Base-by-base conservation (phyloP, 2,113 vertebrate genomes). In the Carlito syrichta region DNA sequence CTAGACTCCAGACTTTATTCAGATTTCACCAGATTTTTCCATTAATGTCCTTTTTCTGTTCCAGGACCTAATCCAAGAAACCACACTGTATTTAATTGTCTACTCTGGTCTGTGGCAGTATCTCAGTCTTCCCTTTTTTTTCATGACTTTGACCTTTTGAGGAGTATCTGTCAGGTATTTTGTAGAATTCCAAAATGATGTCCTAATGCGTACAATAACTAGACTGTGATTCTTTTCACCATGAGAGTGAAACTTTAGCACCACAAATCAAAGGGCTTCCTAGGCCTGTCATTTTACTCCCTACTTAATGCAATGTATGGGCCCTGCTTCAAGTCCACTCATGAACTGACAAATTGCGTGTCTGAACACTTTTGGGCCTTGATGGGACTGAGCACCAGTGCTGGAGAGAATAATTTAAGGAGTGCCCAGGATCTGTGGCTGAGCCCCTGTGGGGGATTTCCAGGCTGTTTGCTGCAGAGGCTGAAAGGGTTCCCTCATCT, bases 181-280 rank as follows among this genome's bases (percentile, higher is more conserved):
- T 91, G n/a, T 54, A 60, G 43, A 83, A 83, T 71, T 94, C 50
- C 82, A 82, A 58, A 91, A 77, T 87, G 83, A 83, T 83, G 32
- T 71, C 63, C 76, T 22, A 58, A 82, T 25, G 9, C n/a, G 38
- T 56, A 89, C 81, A 81, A 63, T n/a, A 63, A 60, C 56, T 1
- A 30, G 16, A 62, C n/a, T 89, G 77, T 40, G 23, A 60, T 62
- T 89, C 19, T 94, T 58, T 86, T 74, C 8, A 45, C 27, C 38
- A 45, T 27, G 23, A 89, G 62, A 62, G 11, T 9, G 11, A 62
- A 95, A 56, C 23, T 87, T 85, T 52, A 74, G 30, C 17, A 69
- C 62, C 48, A 88, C 14, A 74, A 76, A 82, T 32, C 2, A 27
- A 62, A 85, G 30, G 5, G 6, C 77, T 79, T 79, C 76, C 38